Conservation (phyloP, 2,797 vertebrate genomes). For the Nothura maculosa region DNA sequence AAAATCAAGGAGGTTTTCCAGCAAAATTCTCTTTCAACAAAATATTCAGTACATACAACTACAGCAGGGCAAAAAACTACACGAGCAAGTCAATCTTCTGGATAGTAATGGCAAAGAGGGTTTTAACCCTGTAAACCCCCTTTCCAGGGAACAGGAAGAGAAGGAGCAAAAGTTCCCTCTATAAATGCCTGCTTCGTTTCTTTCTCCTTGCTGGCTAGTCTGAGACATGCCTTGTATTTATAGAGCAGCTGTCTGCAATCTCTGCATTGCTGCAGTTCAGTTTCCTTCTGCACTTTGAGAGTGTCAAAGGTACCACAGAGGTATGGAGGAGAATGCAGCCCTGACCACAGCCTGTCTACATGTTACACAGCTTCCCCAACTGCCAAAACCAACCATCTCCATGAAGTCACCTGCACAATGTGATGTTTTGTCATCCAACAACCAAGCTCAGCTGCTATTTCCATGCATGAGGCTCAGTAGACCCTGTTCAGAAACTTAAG, state of each 20-base stretch:
- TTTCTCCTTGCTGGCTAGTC: not conserved
- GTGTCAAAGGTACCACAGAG: not conserved
- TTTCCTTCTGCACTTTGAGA: fast-evolving
- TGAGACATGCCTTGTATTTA: fast-evolving
- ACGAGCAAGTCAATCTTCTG: not conserved
- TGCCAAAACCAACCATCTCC: not conserved
- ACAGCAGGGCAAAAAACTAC: fast-evolving
- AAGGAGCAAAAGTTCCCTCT: not conserved
- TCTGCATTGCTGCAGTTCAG: fast-evolving
- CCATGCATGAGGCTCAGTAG: not conserved
- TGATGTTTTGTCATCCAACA: not conserved
- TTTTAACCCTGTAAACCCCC: not conserved
- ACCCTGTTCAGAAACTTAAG: not conserved
- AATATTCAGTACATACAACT: not conserved
- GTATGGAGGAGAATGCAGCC: not conserved
- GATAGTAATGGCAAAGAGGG: not conserved
- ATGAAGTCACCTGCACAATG: fast-evolving
- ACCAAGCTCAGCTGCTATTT: not conserved
- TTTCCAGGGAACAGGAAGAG: not conserved
- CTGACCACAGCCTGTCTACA: not conserved
- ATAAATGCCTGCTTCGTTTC: not conserved
- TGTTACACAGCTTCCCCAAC: not conserved
- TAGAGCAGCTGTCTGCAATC: not conserved
- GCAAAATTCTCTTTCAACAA: not conserved
- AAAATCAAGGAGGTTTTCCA: not conserved